A percentile compares a stretch with the other conserved stretches of the same genome.
Conservation (phyloP, 1,140 invertebrate genomes). For the Drosophila triauraria region DNA sequence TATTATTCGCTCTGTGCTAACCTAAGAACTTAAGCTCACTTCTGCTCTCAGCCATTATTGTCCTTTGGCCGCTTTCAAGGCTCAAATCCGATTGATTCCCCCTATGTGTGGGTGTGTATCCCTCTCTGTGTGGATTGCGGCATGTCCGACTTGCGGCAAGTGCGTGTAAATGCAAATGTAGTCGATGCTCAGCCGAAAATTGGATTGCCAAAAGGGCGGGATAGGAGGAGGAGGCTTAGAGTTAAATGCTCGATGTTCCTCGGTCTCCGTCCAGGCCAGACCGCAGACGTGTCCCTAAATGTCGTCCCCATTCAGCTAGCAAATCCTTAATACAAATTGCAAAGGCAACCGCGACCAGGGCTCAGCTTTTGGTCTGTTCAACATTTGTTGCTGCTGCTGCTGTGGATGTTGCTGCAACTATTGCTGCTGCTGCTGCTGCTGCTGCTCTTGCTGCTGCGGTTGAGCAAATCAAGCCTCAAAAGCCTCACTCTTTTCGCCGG, state of each 20-base stretch:
- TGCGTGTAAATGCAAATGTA: constrained; percentile 81
- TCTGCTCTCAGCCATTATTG: constrained; percentile 19
- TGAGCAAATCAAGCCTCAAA: constrained; percentile 22
- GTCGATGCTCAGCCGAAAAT: constrained; percentile 78
- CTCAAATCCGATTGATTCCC: constrained; percentile 50
- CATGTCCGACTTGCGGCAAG: constrained; percentile 73
- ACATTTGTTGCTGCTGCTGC: constrained; percentile 44
- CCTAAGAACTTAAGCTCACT: constrained; percentile 5
- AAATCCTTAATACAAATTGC: constrained; percentile 83
- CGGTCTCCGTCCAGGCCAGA: constrained; percentile 9
- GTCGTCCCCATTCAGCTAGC: constrained; percentile 47
- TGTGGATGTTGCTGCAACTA: constrained; percentile 2
- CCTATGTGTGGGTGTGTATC: neutral
- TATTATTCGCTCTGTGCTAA: neutral
- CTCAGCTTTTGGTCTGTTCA: constrained; percentile 57
- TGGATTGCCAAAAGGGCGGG: constrained; percentile 55
- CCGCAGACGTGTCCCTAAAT: constrained; percentile 61
- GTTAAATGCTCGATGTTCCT: constrained; percentile 67
- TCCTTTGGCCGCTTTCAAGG: constrained; percentile 27
- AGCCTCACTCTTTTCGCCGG: constrained; percentile 13
- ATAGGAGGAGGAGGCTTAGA: constrained; percentile 3
- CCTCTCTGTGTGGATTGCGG: constrained; percentile 29
- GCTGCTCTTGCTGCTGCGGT: constrained; percentile 48
- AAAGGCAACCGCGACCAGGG: constrained; percentile 72
- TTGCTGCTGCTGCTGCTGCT: constrained; percentile 31